These are phyloP conservation scores for Scomber japonicus DNA, from an alignment of 2,113 vertebrate species.

Conservation along the genomic window DNA sequence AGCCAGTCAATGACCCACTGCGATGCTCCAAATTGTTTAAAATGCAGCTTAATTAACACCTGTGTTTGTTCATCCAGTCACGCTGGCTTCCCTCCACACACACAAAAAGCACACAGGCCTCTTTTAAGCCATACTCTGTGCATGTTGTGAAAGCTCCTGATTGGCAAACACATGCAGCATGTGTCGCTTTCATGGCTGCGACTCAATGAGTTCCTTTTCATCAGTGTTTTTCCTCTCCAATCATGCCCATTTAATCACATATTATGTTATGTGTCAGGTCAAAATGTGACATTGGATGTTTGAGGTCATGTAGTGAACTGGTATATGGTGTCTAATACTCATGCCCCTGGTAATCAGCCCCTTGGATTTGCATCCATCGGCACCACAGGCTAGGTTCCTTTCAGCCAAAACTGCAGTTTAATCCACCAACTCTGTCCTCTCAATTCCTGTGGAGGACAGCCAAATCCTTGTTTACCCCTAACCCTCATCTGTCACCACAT, in stretches of 20 bases:
- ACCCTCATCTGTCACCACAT: constrained; percentile 74
- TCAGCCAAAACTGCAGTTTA: constrained; percentile 70
- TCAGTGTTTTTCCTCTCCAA: background rate
- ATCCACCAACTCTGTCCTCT: constrained; percentile 75
- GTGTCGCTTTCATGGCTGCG: background rate
- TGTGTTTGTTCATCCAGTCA: constrained; percentile 2
- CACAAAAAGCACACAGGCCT: no score
- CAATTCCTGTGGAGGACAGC: constrained; percentile 68
- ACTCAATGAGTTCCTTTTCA: background rate
- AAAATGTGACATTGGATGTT: constrained; percentile 41
- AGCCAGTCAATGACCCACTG: constrained; percentile 44
- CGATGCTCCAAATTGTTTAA: constrained; percentile 34
- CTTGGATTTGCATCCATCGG: constrained; percentile 53
- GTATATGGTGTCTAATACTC: constrained; percentile 28
- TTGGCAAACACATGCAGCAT: background rate
- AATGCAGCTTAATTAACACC: constrained; percentile 60
- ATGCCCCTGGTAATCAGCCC: constrained; percentile 40
- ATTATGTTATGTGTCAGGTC: background rate
- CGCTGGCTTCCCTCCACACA: no score
- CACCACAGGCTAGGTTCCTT: constrained; percentile 56
- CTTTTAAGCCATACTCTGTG: no score
- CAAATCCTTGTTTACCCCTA: constrained; percentile 77
- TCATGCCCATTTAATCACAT: constrained; percentile 8
- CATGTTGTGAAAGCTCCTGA: background rate
- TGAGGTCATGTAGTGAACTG: constrained; percentile 30